Base-by-base conservation (phyloP, 2,113 vertebrate genomes). In the Archocentrus centrarchus region DNA sequence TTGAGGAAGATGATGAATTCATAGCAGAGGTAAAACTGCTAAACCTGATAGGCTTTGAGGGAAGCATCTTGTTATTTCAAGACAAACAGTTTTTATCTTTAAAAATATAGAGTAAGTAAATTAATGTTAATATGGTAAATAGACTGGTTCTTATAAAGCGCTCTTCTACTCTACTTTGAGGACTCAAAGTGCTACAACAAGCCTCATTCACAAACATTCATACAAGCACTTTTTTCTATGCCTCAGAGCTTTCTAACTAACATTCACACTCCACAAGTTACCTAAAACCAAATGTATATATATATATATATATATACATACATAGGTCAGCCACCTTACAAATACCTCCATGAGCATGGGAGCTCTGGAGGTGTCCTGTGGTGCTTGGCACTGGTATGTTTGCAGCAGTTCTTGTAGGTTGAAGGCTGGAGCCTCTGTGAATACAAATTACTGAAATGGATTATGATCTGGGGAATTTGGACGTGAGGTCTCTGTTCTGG, bases 1-100 rank as follows among this genome's bases (percentile, higher is more conserved):
- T 96, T 27, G 93, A 96, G 75, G 97, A 96, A 73, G 94, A 97
- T 0, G 95, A 97, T 2, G 11, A 57, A 61, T 97, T 98, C 87
- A 96, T 98, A 89, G 88, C 95, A 3, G 96, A 98, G 95, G 97
- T 97, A 84, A 80, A 85, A 35, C 50, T 75, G 22, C 60, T 18
- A 50, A 39, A 47, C 8, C 39, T 15, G 30, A 39, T 5, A 8
- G 44, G 20, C 47, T 73, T 53, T 53, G 7, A 70, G 44, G 30
- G 44, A 70, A 53, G 2, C 17, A 73, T 5, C 27, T 73, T 53
- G 44, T 73, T 70, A 70, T 8, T 10, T 70, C 22, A 70, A 73
- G 47, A 73, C 18, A 11, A 73, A 73, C 17, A 73, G 27, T 27
- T 73, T 53, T 73, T 17, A 73, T 53, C 53, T 73, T n/a, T 53